Conservation (phyloP, 2,113 vertebrate genomes). For the Ameiurus melas region DNA sequence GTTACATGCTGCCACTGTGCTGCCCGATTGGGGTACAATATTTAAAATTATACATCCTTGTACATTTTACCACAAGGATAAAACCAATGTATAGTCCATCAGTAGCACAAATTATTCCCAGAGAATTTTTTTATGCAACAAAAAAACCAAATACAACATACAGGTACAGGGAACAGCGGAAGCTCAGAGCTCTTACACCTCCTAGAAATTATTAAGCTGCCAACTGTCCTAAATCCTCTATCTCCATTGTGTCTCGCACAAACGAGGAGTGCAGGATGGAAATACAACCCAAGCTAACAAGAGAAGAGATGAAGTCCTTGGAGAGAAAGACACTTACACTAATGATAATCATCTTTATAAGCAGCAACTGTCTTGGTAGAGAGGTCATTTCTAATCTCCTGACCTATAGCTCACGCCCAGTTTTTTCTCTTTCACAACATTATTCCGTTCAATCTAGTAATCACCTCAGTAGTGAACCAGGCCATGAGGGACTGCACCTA, state of each 20-base stretch:
- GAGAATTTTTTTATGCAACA: neutral
- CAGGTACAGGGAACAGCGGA: neutral
- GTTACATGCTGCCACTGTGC: neutral
- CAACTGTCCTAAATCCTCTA: slow-evolving; percentile 70
- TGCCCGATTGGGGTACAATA: neutral
- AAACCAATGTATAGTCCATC: neutral
- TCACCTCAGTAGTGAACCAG: slow-evolving; percentile 39
- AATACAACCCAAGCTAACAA: slow-evolving; percentile 44
- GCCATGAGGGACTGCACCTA: slow-evolving; percentile 21
- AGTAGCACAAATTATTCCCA: neutral
- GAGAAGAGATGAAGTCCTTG: slow-evolving; percentile 66
- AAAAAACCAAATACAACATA: no score
- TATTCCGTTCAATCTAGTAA: slow-evolving; percentile 32
- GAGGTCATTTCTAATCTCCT: slow-evolving; percentile 68
- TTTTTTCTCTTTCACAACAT: slow-evolving; percentile 22
- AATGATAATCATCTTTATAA: slow-evolving; percentile 58
- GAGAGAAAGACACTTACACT: slow-evolving; percentile 65
- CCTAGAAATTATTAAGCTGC: slow-evolving; percentile 52
- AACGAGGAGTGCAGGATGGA: slow-evolving; percentile 55
- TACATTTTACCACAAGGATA: neutral
- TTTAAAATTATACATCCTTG: neutral
- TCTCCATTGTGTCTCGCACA: slow-evolving; percentile 66
- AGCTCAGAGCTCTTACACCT: slow-evolving; percentile 46
- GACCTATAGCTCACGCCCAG: slow-evolving; percentile 46
- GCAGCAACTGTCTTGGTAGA: slow-evolving; percentile 61